Conservation (phyloP, 2,113 vertebrate species). For the Ammodytes marinus region DNA sequence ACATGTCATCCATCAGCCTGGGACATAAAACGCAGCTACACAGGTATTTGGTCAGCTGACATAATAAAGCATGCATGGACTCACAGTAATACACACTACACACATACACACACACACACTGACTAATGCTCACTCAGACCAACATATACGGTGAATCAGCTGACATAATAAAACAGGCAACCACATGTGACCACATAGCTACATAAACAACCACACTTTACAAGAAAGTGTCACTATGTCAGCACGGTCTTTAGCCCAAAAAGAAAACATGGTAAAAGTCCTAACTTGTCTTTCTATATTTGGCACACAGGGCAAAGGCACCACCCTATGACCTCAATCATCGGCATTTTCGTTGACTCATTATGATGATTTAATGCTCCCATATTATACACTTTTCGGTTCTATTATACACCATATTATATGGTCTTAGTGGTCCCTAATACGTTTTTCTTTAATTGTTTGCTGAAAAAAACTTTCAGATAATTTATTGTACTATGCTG, state of each 20-base stretch:
- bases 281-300: neutral
- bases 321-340: too few relatives aligned
- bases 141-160: conserved; percentile 25
- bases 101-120: neutral
- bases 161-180: conserved; percentile 26
- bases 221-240: conserved; percentile 37
- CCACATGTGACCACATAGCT: neutral
- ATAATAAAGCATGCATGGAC: neutral
- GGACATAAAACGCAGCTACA: neutral
- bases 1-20: neutral
- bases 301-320: neutral
- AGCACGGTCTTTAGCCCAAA: neutral
- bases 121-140: neutral
- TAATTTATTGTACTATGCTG: too few relatives aligned
- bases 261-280: neutral
- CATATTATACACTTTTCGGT: too few relatives aligned
- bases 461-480: too few relatives aligned
- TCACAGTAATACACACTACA: neutral
- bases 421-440: too few relatives aligned
- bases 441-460: too few relatives aligned
- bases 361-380: neutral
- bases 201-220: neutral
- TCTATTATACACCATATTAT: too few relatives aligned
- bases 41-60: neutral
- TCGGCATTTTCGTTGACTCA: neutral